Evolutionary conservation across 1,140 invertebrate species (phyloP), one percentile per base, ranked within the genome.

Genomic region (Mya arenaria): DNA sequence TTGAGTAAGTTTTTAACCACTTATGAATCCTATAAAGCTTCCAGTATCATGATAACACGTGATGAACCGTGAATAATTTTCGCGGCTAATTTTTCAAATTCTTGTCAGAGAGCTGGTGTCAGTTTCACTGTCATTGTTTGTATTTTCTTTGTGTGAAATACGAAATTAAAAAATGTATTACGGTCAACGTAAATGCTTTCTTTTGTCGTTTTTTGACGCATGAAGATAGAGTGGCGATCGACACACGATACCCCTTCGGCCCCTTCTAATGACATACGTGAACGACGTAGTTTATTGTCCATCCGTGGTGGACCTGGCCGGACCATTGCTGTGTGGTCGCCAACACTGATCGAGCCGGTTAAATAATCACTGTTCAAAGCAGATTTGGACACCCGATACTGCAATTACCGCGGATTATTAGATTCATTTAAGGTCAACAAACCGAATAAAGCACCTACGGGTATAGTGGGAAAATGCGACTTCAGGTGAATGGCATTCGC

Each of bases 301-400:
- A n/a, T 39, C 28, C 34, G 37, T 75, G 63, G 63, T 75, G 72
- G 63, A 75, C 72, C 39, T 48, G 60, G 60, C 30, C 32, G 39
- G 19, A 28, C 25, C 37, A 66, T 66, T 39, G 48, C 8, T 78
- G 60, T 34, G 41, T 78, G 63, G 75, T 68, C 39, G 75, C 34
- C 39, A 28, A 34, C 28, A 65, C 23, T 37, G 39, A 56, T 39
- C 52, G 55, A 19, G 44, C 48, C 25, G 56, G 73, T 62, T 63
- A 75, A 63, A 75, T 63, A 75, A 63, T 75, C 73, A 75, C 73
- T 41, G 39, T 65, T 75, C 73, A 75, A 75, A 75, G 39, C 30
- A n/a, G 48, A 62, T 28, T n/a, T 19, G n/a, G 73, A 41, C 73
- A 75, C 30, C n/a, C 19, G 73, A 75, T 62, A 62, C 39, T 65